Conservation (phyloP, 1,140 invertebrate genomes). For the Diplogasteroides magnus region DNA sequence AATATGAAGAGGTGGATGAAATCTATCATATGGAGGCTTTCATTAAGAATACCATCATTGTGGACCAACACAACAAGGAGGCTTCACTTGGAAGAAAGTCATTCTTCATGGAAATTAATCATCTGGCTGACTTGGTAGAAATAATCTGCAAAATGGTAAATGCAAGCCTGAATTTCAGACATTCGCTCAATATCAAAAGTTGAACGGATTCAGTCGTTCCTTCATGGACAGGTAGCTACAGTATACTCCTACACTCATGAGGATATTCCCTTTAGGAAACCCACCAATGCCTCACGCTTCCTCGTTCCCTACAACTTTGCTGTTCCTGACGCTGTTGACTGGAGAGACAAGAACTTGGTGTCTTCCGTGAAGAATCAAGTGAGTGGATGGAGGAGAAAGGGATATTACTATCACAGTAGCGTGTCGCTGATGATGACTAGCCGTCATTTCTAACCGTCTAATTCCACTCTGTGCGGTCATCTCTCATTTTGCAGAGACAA, state of each 20-base stretch:
- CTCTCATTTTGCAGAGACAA: too few relatives aligned
- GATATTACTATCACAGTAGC: too few relatives aligned
- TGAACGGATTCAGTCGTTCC: constrained; percentile 46
- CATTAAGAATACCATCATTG: constrained; percentile 41
- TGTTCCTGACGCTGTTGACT: constrained; percentile 67
- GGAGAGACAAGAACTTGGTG: constrained; percentile 75
- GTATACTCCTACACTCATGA: too few relatives aligned
- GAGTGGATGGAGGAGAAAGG: too few relatives aligned
- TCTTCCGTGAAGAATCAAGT: constrained; percentile 83
- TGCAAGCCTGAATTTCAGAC: too few relatives aligned
- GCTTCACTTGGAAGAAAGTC: constrained; percentile 34
- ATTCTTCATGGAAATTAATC: constrained; percentile 47
- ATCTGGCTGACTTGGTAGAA: constrained; percentile 48
- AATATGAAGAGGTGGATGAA: constrained; percentile 42
- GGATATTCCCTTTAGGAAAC: too few relatives aligned
- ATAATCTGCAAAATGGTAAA: too few relatives aligned
- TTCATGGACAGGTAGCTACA: constrained; percentile 35
- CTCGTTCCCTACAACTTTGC: constrained; percentile 34
- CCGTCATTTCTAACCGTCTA: too few relatives aligned
- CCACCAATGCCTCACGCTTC: constrained; percentile 37
- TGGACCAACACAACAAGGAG: constrained; percentile 44
- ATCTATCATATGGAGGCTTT: constrained; percentile 52
- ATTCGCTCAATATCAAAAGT: constrained; percentile 42
- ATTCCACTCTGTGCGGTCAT: too few relatives aligned
- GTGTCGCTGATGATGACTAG: too few relatives aligned